These are phyloP conservation scores for Calameuta filiformis DNA, from an alignment of 2,888 invertebrate species.

Conservation along the genomic window DNA sequence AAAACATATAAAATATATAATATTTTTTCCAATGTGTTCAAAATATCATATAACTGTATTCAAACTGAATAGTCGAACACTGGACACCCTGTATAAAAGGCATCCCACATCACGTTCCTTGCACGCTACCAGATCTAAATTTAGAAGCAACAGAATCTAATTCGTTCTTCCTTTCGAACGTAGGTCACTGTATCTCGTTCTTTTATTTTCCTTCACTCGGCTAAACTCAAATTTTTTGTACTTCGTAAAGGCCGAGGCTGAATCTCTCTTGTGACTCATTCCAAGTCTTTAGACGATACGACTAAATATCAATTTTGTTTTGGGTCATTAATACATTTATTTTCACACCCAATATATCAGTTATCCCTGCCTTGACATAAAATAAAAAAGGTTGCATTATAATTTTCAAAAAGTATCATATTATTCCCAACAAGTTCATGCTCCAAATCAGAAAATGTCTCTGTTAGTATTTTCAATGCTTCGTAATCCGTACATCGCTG, in stretches of 20 bases:
- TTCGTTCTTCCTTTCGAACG: neutral
- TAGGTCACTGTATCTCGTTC: neutral
- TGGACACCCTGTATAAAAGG: neutral
- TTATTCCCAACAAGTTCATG: neutral
- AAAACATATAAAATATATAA: neutral
- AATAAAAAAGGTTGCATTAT: neutral
- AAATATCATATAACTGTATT: neutral
- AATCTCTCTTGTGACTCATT: neutral
- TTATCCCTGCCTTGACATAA: neutral
- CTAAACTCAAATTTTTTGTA: neutral
- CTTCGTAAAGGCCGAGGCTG: neutral
- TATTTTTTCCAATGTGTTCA: neutral
- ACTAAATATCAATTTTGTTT: neutral
- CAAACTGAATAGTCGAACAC: neutral
- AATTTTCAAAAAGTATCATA: neutral
- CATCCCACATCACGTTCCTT: neutral
- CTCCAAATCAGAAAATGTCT: neutral
- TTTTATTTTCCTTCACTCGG: neutral
- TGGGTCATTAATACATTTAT: neutral
- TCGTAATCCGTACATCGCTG: neutral
- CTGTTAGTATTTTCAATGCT: neutral
- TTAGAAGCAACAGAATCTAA: neutral
- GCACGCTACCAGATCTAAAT: neutral
- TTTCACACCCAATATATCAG: neutral
- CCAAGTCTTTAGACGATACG: neutral